These are phyloP conservation scores for Thamnaconus septentrionalis DNA, from an alignment of 2,113 vertebrate genomes.

Conservation along the genomic window DNA sequence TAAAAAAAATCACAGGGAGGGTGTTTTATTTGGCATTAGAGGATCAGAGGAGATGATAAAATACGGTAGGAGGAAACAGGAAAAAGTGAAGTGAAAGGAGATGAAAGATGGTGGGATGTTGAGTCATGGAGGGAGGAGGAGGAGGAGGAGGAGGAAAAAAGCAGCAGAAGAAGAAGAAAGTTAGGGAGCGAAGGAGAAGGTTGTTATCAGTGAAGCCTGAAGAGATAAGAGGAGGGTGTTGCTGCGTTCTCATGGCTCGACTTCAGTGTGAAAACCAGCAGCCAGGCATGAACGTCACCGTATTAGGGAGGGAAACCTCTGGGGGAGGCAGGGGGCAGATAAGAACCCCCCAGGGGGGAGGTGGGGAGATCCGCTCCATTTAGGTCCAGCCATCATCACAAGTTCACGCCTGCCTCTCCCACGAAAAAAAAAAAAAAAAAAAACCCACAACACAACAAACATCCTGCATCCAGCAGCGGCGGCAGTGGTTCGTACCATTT, in stretches of 20 bases:
- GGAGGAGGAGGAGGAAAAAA: conserved; percentile 12
- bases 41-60: conserved; percentile 4
- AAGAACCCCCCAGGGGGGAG: not conserved
- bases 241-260: conserved; percentile 41
- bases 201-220: conserved; percentile 44
- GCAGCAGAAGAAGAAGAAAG: conserved; percentile 1
- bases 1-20: no score
- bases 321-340: not conserved
- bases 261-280: conserved; percentile 22
- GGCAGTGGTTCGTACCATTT: conserved; percentile 80
- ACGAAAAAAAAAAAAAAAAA: not conserved
- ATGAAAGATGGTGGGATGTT: conserved; percentile 31
- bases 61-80: conserved; percentile 15
- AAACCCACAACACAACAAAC: not conserved
- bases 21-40: not conserved
- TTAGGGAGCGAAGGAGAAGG: not conserved
- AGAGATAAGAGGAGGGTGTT: conserved; percentile 48
- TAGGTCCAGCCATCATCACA: not conserved
- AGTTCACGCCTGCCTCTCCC: not conserved
- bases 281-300: conserved; percentile 35
- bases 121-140: conserved; percentile 30
- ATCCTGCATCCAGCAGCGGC: no score
- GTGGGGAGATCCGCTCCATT: conserved; percentile 14
- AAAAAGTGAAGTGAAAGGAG: conserved; percentile 10
- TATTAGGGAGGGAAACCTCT: conserved; percentile 45